Evolutionary conservation across 2,797 vertebrate species (phyloP).

Genomic region (Tauraco hartlaubi): DNA sequence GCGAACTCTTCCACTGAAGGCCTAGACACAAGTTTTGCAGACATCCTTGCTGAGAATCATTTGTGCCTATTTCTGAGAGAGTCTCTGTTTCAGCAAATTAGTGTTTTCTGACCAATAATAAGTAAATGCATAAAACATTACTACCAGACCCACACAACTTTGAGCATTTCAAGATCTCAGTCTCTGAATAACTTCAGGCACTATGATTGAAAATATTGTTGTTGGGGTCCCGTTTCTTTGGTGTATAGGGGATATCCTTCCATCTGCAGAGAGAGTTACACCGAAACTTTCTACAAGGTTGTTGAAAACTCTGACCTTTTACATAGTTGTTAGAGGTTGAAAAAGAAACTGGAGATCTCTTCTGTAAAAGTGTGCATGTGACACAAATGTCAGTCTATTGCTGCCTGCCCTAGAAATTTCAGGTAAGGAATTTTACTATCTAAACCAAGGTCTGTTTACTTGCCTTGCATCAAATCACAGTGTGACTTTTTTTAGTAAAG

Average conservation of each 20-base stretch:
- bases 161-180: background rate
- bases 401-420: background rate
- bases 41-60: background rate
- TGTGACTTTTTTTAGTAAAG: background rate
- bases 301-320: background rate
- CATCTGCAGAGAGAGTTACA: background rate
- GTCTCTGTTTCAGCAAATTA: background rate
- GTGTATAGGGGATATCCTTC: background rate
- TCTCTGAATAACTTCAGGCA: background rate
- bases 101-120: background rate
- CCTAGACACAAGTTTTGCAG: background rate
- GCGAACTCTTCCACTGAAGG: background rate
- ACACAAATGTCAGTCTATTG: background rate
- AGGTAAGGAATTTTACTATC: background rate
- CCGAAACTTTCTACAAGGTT: background rate
- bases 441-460: background rate
- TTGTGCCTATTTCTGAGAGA: background rate
- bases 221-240: background rate
- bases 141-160: background rate
- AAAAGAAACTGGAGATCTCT: background rate
- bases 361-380: background rate
- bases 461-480: background rate
- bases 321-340: accelerated
- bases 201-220: background rate
- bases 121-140: background rate